Conservation (phyloP, 2,113 vertebrate genomes). For the Dinomys branickii region DNA sequence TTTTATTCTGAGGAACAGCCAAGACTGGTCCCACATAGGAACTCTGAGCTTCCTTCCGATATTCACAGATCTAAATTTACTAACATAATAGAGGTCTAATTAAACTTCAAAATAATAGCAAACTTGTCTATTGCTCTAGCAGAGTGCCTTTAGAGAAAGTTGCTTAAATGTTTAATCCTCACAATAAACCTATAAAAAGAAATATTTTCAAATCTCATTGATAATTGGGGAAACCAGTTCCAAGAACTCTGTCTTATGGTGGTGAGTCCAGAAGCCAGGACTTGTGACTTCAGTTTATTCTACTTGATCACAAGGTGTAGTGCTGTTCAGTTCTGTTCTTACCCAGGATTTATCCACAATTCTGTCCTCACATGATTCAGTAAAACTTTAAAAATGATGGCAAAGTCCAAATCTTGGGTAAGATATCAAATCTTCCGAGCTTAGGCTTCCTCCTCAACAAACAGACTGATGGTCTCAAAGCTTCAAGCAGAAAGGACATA, state of each 20-base stretch:
- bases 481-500: background rate
- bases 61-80: slow-evolving; percentile 20
- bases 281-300: background rate
- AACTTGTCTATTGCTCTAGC: background rate
- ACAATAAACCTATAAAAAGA: background rate
- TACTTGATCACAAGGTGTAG: background rate
- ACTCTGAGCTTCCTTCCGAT: background rate
- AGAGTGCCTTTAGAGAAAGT: background rate
- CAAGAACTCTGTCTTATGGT: background rate
- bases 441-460: background rate
- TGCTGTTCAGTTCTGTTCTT: background rate
- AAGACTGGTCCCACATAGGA: background rate
- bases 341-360: background rate
- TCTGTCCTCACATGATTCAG: background rate
- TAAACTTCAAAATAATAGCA: background rate
- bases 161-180: background rate
- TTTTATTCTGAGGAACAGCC: slow-evolving; percentile 3
- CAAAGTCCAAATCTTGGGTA: background rate
- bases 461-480: background rate
- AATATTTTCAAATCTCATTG: background rate
- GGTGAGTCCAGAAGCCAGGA: background rate
- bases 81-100: background rate
- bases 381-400: background rate
- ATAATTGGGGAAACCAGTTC: background rate
- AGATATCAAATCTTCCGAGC: background rate